Conservation (phyloP, 2,888 invertebrate species). For the Vandiemenella viatica region DNA sequence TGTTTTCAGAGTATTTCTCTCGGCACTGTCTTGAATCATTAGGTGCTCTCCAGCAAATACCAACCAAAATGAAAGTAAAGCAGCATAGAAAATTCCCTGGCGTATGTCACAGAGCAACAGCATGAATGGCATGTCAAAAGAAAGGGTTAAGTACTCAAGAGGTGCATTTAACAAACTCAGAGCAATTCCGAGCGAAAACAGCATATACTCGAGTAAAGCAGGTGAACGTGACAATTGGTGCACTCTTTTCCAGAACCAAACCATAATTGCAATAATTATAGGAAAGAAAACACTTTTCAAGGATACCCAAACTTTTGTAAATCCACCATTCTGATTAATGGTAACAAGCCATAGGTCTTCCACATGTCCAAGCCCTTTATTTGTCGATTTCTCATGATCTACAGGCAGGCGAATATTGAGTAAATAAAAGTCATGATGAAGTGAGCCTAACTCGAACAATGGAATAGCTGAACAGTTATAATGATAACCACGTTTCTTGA, state of each 20-base stretch:
- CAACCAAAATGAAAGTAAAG: conserved; percentile 91
- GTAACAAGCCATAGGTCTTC: conserved; percentile 65
- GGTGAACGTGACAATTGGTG: conserved; percentile 71
- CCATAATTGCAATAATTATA: conserved; percentile 59
- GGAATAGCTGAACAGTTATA: conserved; percentile 84
- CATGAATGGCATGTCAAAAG: conserved; percentile 90
- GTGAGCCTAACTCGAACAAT: conserved; percentile 90
- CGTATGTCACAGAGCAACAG: conserved; percentile 82
- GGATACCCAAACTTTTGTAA: conserved; percentile 90
- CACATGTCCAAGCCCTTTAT: conserved; percentile 64
- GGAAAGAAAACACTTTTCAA: conserved; percentile 88
- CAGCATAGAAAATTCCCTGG: conserved; percentile 93
- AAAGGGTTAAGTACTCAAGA: conserved; percentile 79
- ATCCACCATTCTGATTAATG: conserved; percentile 98
- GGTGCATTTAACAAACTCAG: conserved; percentile 82
- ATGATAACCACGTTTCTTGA: conserved; percentile 46
- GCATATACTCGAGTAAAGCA: conserved; percentile 84
- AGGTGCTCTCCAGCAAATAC: conserved; percentile 98
- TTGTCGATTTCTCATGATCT: conserved; percentile 48
- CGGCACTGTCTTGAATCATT: conserved; percentile 61
- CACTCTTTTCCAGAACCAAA: conserved; percentile 91
- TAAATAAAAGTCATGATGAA: conserved; percentile 88
- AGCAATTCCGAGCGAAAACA: conserved; percentile 71
- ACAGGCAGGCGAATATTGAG: conserved; percentile 83
- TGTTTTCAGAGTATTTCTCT: conserved; percentile 59